A percentile compares a stretch with the other conserved stretches of the same genome.
Evolutionary conservation across 2,113 vertebrate genomes (phyloP).

Genomic region (Turnix velox): DNA sequence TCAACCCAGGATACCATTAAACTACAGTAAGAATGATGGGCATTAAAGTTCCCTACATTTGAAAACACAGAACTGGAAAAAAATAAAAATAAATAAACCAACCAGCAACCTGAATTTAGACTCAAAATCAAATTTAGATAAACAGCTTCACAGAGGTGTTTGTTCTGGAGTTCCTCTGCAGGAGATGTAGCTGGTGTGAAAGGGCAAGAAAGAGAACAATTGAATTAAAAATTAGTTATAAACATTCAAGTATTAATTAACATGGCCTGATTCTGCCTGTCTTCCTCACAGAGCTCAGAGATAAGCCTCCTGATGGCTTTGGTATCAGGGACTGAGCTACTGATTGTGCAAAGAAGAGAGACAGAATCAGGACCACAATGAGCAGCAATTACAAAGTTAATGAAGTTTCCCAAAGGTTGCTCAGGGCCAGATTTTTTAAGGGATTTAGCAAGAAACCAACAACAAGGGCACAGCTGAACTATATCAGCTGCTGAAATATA

Average conservation of each 20-base stretch:
- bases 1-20: not conserved
- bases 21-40: not conserved
- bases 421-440: not conserved
- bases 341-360: not conserved
- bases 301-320: not conserved
- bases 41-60: not conserved
- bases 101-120: not conserved
- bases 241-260: conserved; percentile 59
- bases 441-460: not conserved
- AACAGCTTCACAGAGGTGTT: not conserved
- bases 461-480: not conserved
- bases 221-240: conserved; percentile 12
- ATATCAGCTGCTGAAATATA: not conserved
- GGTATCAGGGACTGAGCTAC: not conserved
- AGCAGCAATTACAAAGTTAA: conserved; percentile 38
- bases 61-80: not conserved
- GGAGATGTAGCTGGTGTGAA: not conserved
- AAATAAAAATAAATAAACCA: not conserved
- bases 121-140: not conserved
- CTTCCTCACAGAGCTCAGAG: not conserved
- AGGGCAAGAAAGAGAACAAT: conserved; percentile 6
- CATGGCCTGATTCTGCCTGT: not conserved
- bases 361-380: not conserved
- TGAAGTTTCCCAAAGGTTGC: not conserved
- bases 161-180: not conserved